A percentile compares a stretch with the other conserved stretches of the same genome.
phyloP scores from a whole-genome alignment of 2,797 vertebrate genomes.

The Muscicapa striata region DNA sequence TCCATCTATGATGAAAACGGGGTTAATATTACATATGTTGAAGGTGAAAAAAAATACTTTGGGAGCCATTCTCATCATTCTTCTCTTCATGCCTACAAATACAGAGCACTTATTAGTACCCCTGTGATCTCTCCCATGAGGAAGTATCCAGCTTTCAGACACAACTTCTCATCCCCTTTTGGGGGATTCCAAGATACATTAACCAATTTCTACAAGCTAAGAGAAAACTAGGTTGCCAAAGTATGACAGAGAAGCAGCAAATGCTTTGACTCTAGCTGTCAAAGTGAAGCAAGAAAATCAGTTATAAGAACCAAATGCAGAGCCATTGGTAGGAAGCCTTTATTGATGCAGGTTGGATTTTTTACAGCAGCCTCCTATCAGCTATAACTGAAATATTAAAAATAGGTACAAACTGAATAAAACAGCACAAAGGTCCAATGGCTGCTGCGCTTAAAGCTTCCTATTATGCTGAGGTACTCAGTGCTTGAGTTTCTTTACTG shows the following conservation, averaged over 20 bases:
- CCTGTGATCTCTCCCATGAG: background rate
- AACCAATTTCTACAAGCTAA: background rate
- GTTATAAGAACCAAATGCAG: background rate
- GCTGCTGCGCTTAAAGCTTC: background rate
- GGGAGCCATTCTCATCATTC: background rate
- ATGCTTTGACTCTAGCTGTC: background rate
- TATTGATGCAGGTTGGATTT: background rate
- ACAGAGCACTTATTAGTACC: background rate
- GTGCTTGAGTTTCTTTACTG: background rate
- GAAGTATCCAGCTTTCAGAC: background rate
- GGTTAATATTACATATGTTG: background rate
- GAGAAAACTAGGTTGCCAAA: background rate
- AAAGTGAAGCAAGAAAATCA: background rate
- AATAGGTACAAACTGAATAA: background rate
- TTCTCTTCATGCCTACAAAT: background rate
- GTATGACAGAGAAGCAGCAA: background rate
- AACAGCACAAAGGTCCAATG: background rate
- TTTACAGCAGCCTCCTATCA: background rate
- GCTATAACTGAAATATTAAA: background rate
- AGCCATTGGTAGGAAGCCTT: background rate
- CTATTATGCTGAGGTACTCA: background rate
- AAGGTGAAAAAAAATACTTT: background rate
- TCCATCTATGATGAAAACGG: background rate
- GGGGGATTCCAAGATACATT: background rate
- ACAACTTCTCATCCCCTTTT: background rate